Conservation (phyloP, 2,888 invertebrate species). For the Volucella inflata region DNA sequence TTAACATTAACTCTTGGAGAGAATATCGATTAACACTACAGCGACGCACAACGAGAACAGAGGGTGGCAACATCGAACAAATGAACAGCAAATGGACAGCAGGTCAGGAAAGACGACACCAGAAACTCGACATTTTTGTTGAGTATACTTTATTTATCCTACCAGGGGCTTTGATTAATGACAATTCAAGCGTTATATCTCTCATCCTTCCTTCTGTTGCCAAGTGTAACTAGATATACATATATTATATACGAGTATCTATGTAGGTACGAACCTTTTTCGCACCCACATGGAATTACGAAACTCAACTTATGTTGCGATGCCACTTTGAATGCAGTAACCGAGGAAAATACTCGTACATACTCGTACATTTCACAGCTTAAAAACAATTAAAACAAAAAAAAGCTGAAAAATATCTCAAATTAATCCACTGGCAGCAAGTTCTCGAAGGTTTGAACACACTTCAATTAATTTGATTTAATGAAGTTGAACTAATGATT, state of each 20-base stretch:
- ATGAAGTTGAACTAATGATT: constrained; percentile 76
- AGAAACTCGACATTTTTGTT: constrained; percentile 50
- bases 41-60: no score
- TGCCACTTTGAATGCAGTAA: constrained; percentile 51
- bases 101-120: constrained; percentile 14
- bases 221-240: constrained; percentile 44
- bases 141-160: constrained; percentile 66
- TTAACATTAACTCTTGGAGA: constrained; percentile 53
- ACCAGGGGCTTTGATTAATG: constrained; percentile 69
- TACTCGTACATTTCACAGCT: constrained; percentile 15
- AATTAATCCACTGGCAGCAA: constrained; percentile 69
- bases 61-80: constrained; percentile 30
- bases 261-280: constrained; percentile 17
- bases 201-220: constrained; percentile 42
- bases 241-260: constrained; percentile 29
- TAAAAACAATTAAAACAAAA: constrained; percentile 25
- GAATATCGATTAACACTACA: constrained; percentile 55
- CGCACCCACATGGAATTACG: not conserved
- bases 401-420: constrained; percentile 21
- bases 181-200: constrained; percentile 68
- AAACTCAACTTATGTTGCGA: not conserved
- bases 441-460: constrained; percentile 72
- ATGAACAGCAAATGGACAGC: constrained; percentile 3
- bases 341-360: constrained; percentile 49
- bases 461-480: constrained; percentile 76